Conservation (phyloP, 2,113 vertebrate species). For the Nibea albiflora region DNA sequence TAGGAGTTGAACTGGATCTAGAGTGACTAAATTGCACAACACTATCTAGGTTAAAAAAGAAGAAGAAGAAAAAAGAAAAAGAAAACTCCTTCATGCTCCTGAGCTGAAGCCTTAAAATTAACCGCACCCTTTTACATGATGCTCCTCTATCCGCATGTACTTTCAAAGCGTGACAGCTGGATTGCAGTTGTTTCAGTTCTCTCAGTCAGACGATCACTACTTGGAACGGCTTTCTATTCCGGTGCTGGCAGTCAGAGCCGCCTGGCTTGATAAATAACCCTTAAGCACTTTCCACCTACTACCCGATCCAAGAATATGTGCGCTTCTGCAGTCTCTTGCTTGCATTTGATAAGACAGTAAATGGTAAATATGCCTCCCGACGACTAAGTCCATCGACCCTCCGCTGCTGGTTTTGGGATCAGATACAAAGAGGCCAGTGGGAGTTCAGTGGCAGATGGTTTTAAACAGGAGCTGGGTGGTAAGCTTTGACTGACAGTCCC, state of each 20-base stretch:
- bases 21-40: conserved; percentile 63
- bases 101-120: conserved; percentile 49
- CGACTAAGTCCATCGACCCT: conserved; percentile 47
- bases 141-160: conserved; percentile 34
- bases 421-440: conserved; percentile 71
- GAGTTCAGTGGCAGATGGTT: conserved; percentile 67
- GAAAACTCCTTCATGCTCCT: conserved; percentile 33
- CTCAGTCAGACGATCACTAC: conserved; percentile 44
- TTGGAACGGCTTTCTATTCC: conserved; percentile 59
- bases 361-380: conserved; percentile 62
- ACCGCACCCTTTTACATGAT: conserved; percentile 44
- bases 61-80: conserved; percentile 9
- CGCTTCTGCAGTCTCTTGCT: conserved; percentile 46
- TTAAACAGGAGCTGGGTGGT: conserved; percentile 77
- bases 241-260: conserved; percentile 50
- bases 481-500: conserved; percentile 69
- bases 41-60: conserved; percentile 34
- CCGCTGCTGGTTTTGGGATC: conserved; percentile 61
- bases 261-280: conserved; percentile 73
- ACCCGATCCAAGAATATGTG: conserved; percentile 59
- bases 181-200: conserved; percentile 65
- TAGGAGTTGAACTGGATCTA: conserved; percentile 75
- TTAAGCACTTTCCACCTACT: conserved; percentile 63
- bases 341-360: conserved; percentile 70
- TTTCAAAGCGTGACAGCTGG: conserved; percentile 54